Conservation (phyloP, 1,140 invertebrate genomes). For the Macrostomum lignano region DNA sequence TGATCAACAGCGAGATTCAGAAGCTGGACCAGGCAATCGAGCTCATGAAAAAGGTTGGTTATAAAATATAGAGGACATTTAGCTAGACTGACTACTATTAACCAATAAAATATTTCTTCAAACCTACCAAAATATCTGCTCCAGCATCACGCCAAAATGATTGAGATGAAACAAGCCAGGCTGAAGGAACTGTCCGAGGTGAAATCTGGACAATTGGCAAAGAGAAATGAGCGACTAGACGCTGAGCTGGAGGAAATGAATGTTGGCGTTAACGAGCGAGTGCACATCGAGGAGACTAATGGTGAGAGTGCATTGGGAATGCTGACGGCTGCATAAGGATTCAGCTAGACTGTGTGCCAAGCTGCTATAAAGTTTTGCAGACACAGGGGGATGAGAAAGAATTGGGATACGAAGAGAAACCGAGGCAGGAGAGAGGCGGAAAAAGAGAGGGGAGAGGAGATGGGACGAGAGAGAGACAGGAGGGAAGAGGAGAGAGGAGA, state of each 20-base stretch:
- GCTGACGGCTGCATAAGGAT: no score
- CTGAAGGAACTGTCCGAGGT: constrained; percentile 12
- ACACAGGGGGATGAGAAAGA: no score
- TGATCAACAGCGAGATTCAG: constrained; percentile 20
- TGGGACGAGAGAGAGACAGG: no score
- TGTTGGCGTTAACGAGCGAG: constrained; percentile 22
- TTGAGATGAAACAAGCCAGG: constrained; percentile 14
- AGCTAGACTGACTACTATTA: no score
- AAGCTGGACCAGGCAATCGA: constrained; percentile 22
- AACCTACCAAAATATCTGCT: constrained; percentile 3
- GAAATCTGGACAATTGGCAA: constrained; percentile 12
- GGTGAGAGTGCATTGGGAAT: no score
- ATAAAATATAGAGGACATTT: neutral
- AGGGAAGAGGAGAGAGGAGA: no score
- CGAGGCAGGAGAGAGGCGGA: no score
- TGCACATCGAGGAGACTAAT: constrained; percentile 15
- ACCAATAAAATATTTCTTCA: neutral
- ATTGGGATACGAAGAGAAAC: no score
- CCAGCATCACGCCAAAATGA: constrained; percentile 22
- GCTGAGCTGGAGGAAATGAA: constrained; percentile 20
- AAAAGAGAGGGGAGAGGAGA: no score
- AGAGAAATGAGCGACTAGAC: constrained; percentile 15
- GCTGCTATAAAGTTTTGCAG: no score
- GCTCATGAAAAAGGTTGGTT: constrained; percentile 15
- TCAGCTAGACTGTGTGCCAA: no score